Evolutionary conservation across 1,140 invertebrate species (phyloP).

Genomic region (Cylas formicarius): DNA sequence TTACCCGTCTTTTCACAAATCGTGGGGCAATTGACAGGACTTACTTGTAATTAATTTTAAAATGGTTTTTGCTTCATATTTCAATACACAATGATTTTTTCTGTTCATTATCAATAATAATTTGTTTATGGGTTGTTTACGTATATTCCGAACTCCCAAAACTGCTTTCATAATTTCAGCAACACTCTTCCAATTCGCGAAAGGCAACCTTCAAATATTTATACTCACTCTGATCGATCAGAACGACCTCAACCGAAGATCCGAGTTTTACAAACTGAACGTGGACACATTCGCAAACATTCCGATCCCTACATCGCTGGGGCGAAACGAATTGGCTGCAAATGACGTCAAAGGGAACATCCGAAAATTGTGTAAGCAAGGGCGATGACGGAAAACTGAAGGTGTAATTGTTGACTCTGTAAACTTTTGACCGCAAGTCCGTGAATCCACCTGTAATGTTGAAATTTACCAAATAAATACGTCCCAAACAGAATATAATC

Average conservation of each 20-base stretch:
- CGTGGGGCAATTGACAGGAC: no score
- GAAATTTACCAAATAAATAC: not conserved
- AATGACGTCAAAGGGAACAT: constrained; percentile 47
- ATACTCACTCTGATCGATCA: constrained; percentile 60
- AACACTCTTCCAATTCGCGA: no score
- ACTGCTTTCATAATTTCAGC: no score
- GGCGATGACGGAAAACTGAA: constrained; percentile 65
- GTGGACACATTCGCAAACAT: constrained; percentile 58
- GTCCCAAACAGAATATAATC: not conserved
- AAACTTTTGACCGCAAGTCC: constrained; percentile 32
- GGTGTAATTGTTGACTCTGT: constrained; percentile 55
- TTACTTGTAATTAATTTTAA: no score
- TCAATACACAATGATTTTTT: no score
- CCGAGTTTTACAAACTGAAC: constrained; percentile 53
- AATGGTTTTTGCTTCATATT: no score
- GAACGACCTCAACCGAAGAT: constrained; percentile 56
- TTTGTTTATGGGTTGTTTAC: no score
- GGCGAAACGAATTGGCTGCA: constrained; percentile 45
- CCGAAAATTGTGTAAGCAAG: constrained; percentile 53
- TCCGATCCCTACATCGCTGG: constrained; percentile 40
- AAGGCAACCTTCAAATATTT: no score
- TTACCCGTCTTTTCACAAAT: no score
- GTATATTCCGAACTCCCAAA: no score
- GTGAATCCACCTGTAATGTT: constrained; percentile 21
- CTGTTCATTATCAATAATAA: no score